These are phyloP conservation scores for Hirundichthys speculiger DNA, from an alignment of 2,113 vertebrate species.

Conservation along the genomic window DNA sequence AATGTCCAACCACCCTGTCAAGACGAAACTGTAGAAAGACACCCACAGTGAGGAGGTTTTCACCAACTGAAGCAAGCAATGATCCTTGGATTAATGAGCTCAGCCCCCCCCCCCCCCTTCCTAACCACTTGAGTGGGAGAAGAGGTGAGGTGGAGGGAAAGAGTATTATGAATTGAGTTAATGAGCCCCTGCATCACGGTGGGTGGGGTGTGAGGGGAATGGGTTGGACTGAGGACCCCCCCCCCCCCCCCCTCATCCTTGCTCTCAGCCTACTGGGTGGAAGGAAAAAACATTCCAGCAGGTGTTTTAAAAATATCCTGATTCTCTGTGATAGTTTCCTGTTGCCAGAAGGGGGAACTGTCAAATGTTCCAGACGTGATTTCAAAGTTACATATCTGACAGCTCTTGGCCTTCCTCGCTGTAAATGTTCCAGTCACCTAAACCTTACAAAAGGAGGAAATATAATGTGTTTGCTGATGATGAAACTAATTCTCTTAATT, in stretches of 20 bases:
- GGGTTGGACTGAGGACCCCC: slow-evolving; percentile 53
- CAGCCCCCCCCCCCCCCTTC: slow-evolving; percentile 27
- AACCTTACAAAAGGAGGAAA: no score
- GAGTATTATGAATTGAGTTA: slow-evolving; percentile 81
- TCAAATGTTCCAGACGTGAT: slow-evolving; percentile 42
- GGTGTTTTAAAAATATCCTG: slow-evolving; percentile 57
- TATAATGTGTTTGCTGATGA: no score
- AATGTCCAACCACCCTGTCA: slow-evolving; percentile 8
- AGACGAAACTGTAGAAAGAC: slow-evolving; percentile 5
- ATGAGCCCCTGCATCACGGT: slow-evolving; percentile 62
- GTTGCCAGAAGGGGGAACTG: slow-evolving; percentile 28
- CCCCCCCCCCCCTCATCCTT: slow-evolving; percentile 5
- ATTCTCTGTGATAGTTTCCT: slow-evolving; percentile 56
- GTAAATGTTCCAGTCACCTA: no score
- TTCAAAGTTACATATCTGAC: slow-evolving; percentile 12
- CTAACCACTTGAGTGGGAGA: slow-evolving; percentile 24
- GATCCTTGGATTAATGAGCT: slow-evolving; percentile 62
- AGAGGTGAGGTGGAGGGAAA: slow-evolving; percentile 34
- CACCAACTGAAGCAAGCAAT: slow-evolving; percentile 21
- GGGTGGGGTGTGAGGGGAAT: slow-evolving; percentile 33
- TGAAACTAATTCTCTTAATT: no score
- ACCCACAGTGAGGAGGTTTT: slow-evolving; percentile 8
- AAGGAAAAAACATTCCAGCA: slow-evolving; percentile 38
- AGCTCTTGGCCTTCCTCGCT: slow-evolving; percentile 6
- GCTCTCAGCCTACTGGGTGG: slow-evolving; percentile 3